Evolutionary conservation across 2,888 invertebrate genomes (phyloP), one percentile per base, ranked within the genome.

Genomic region (Ornithoptera priamus): DNA sequence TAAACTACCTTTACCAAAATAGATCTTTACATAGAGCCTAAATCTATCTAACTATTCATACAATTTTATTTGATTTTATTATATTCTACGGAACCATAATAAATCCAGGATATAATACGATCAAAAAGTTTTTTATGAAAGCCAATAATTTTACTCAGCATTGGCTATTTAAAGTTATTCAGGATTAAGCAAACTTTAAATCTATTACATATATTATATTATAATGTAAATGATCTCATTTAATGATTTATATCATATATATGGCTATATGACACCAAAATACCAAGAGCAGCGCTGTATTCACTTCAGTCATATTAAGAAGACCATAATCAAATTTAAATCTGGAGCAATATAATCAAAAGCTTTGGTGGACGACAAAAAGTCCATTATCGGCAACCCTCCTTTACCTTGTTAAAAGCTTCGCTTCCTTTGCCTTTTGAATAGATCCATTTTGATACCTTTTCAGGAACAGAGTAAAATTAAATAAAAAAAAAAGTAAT

Each of bases 391-490:
- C 80, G 79, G 74, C 74, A 77, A 78, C 77, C 80, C 80, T 77
- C 76, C 84, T 82, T 87, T 88, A 90, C 89, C 88, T 86, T 84
- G 86, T 86, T 89, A 86, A 83, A 82, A 82, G 79, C 77, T 77
- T 77, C 78, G 77, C 78, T 83, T 83, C 83, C 86, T 86, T 87
- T 89, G 85, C 87, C 88, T 63, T 68, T 50, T 63, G 59, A 68
- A 75, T 75, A 75, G 78, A 80, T 77, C 76, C 75, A 73, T 77
- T 75, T 72, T 72, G 68, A 58, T 63, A 58, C 20, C 63, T 62
- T 61, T 58, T 63, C 46, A 63, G 63, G 46, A 39, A 53, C 46
- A 53, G 59, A 42, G 62, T 39, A 46, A 63, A 59, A 63, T 59
- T 63, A 64, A 68, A 62, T 64, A 56, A 46, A 46, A 46, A 53